Conservation (phyloP, 2,888 invertebrate genomes). For the Exephanes ischioxanthus region DNA sequence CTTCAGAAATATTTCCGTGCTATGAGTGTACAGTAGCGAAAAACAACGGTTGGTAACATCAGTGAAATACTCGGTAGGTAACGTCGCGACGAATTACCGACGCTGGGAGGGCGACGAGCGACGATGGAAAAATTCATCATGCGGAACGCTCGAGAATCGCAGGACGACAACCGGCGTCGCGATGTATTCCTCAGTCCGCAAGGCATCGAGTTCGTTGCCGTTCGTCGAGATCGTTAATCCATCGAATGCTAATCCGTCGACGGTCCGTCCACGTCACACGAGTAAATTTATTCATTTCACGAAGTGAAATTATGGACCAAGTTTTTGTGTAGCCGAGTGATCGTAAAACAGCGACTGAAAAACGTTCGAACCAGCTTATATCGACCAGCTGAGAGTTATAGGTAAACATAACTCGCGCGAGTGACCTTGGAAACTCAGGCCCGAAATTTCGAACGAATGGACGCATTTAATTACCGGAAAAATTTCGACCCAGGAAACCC, state of each 20-base stretch:
- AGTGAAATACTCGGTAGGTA: background rate
- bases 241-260: slow-evolving; percentile 29
- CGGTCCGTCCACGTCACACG: background rate
- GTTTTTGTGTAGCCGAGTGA: background rate
- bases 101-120: slow-evolving; percentile 36
- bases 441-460: background rate
- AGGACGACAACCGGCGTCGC: slow-evolving; percentile 20
- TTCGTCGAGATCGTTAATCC: slow-evolving; percentile 14
- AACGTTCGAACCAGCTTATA: background rate
- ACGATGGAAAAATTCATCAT: slow-evolving; percentile 59
- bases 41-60: background rate
- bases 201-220: slow-evolving; percentile 49
- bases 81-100: slow-evolving; percentile 49
- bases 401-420: background rate
- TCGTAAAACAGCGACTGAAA: background rate
- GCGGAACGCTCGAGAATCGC: slow-evolving; percentile 62
- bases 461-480: background rate
- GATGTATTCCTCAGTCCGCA: slow-evolving; percentile 44
- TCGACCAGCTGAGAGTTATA: background rate
- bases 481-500: background rate
- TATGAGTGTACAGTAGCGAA: too few relatives aligned
- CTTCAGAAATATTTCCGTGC: too few relatives aligned
- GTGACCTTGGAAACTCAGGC: background rate
- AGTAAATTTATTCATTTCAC: background rate
- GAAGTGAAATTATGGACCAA: background rate